Conservation (phyloP, 2,797 vertebrate genomes). For the Anas capensis region DNA sequence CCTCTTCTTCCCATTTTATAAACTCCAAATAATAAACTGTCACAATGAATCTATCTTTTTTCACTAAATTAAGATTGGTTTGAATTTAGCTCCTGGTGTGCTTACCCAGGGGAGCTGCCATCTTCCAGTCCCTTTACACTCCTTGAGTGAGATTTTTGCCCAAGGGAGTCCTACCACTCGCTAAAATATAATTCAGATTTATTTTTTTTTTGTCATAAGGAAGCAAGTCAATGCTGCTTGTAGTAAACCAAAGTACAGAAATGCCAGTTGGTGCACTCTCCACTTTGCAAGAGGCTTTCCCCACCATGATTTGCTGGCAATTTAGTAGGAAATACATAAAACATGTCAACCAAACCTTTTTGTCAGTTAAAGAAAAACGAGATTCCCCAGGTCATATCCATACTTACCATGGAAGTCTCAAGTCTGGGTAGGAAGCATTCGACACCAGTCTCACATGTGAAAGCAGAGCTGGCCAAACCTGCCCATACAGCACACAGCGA, state of each 20-base stretch:
- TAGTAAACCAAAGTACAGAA: neutral
- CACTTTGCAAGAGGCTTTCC: neutral
- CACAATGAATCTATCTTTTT: neutral
- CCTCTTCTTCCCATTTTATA: neutral
- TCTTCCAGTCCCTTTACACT: neutral
- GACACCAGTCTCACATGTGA: rapidly evolving
- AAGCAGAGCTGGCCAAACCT: neutral
- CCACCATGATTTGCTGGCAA: neutral
- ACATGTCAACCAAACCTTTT: neutral
- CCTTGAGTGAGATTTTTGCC: neutral
- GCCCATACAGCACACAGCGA: neutral
- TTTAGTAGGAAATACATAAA: neutral
- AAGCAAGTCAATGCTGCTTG: neutral
- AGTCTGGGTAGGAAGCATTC: neutral
- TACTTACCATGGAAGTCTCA: neutral
- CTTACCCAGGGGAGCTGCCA: neutral
- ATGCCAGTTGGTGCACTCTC: neutral
- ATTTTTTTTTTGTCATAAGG: neutral
- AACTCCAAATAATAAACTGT: neutral
- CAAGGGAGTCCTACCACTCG: neutral
- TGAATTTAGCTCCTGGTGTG: neutral
- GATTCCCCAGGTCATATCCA: neutral
- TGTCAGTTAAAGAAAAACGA: neutral
- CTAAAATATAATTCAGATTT: neutral
- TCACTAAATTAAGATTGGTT: neutral